These are phyloP conservation scores for Phoxinus dragarum DNA, from an alignment of 2,797 vertebrate genomes.

Conservation along the genomic window DNA sequence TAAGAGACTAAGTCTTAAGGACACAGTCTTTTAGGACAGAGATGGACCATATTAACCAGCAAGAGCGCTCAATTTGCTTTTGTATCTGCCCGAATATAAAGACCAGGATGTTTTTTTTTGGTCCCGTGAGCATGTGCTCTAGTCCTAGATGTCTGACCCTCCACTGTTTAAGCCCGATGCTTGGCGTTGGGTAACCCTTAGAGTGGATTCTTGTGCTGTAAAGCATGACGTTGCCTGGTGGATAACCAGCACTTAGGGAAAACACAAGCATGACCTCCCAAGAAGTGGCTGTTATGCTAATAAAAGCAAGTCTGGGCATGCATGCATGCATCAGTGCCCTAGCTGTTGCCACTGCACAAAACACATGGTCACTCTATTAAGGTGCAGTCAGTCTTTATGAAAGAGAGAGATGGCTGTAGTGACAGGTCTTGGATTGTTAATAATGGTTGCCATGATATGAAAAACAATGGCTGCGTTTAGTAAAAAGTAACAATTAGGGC, in stretches of 20 bases:
- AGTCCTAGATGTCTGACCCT: constrained; percentile 24
- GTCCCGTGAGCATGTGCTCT: background rate
- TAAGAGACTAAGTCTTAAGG: background rate
- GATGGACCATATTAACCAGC: background rate
- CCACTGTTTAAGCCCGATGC: constrained; percentile 47
- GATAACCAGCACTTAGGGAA: constrained; percentile 55
- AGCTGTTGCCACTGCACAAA: constrained; percentile 41
- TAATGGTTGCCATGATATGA: constrained; percentile 26
- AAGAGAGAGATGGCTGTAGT: background rate
- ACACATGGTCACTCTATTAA: constrained; percentile 38
- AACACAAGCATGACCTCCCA: constrained; percentile 55
- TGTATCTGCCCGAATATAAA: background rate
- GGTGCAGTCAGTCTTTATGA: constrained; percentile 41
- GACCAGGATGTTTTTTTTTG: constrained; percentile 28
- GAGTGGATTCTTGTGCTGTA: constrained; percentile 58
- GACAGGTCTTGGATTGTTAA: constrained; percentile 31
- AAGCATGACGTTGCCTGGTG: constrained; percentile 55
- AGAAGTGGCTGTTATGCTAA: constrained; percentile 59
- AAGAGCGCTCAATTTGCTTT: constrained; percentile 4
- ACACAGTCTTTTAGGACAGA: background rate
- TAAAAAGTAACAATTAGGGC: background rate
- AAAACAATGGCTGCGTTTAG: background rate
- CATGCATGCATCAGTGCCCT: constrained; percentile 39
- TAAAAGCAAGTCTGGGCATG: constrained; percentile 59
- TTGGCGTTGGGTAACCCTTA: constrained; percentile 53